A percentile compares a stretch with the other conserved stretches of the same genome.
Conservation (phyloP, 2,888 invertebrate genomes). For the Hypsopygia costalis region DNA sequence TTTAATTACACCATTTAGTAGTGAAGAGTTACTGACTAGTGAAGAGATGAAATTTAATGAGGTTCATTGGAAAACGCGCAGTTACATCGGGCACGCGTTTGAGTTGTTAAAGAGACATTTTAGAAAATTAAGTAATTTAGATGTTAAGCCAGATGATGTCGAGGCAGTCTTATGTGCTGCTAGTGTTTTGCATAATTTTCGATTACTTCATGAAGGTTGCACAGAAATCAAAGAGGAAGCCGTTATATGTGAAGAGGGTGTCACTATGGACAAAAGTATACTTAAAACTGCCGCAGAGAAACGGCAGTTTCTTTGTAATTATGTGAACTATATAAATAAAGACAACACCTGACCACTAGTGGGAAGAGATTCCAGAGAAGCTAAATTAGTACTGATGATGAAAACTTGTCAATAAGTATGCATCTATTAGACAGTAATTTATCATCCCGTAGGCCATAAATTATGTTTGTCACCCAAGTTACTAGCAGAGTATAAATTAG, state of each 20-base stretch:
- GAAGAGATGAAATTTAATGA: constrained; percentile 75
- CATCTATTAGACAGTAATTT: no score
- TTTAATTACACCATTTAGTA: constrained; percentile 63
- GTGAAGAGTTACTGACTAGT: constrained; percentile 59
- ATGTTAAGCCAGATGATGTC: constrained; percentile 50
- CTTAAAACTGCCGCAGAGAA: constrained; percentile 61
- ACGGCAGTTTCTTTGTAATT: constrained; percentile 69
- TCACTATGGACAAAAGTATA: constrained; percentile 55
- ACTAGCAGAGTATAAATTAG: no score
- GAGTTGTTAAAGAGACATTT: constrained; percentile 60
- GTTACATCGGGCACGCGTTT: constrained; percentile 64
- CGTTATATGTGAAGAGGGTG: constrained; percentile 54
- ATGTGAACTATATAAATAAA: constrained; percentile 60
- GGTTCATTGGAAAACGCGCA: constrained; percentile 57
- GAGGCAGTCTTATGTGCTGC: constrained; percentile 51
- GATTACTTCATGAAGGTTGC: constrained; percentile 61
- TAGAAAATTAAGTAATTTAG: constrained; percentile 56
- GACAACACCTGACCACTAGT: no score
- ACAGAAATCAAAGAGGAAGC: constrained; percentile 56
- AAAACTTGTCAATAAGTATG: no score
- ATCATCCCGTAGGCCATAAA: no score
- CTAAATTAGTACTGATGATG: no score
- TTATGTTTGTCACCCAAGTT: no score
- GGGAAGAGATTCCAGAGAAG: no score
- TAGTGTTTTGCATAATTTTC: constrained; percentile 68